Evolutionary conservation across 2,888 invertebrate genomes (phyloP).

Genomic region (Tetramorium bicarinatum): DNA sequence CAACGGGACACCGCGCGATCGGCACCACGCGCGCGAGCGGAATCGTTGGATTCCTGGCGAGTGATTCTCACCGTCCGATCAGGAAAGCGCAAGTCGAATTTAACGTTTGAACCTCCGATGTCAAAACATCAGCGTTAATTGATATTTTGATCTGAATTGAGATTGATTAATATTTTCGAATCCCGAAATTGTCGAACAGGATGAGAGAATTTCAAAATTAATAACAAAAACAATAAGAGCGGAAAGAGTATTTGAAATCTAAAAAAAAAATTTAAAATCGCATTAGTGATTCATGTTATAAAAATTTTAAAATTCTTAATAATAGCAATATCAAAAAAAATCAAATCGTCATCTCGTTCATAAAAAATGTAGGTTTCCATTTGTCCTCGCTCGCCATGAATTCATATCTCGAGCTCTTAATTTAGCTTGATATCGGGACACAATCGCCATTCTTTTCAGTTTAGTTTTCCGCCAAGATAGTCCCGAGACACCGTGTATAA

Average conservation of each 20-base stretch:
- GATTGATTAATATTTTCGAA: neutral
- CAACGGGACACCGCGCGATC: neutral
- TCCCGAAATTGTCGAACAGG: neutral
- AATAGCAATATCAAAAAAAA: neutral
- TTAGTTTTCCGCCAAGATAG: neutral
- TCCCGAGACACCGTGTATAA: neutral
- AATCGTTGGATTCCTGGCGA: slow-evolving; percentile 3
- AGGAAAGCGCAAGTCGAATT: too few relatives aligned
- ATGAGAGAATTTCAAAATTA: neutral
- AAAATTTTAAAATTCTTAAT: neutral
- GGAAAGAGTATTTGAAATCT: neutral
- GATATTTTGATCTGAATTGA: too few relatives aligned
- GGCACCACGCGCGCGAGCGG: neutral
- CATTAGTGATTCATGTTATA: neutral
- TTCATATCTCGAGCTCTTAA: neutral
- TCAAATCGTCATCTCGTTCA: neutral
- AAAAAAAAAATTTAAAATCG: neutral
- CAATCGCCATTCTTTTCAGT: neutral
- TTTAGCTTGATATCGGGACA: neutral
- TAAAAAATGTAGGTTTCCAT: too few relatives aligned
- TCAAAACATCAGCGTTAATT: too few relatives aligned
- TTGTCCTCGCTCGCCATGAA: neutral
- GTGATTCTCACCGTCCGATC: neutral
- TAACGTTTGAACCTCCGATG: neutral
- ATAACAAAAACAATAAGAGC: neutral